These are phyloP conservation scores for Cydia splendana DNA, from an alignment of 1,140 invertebrate genomes.

Conservation along the genomic window DNA sequence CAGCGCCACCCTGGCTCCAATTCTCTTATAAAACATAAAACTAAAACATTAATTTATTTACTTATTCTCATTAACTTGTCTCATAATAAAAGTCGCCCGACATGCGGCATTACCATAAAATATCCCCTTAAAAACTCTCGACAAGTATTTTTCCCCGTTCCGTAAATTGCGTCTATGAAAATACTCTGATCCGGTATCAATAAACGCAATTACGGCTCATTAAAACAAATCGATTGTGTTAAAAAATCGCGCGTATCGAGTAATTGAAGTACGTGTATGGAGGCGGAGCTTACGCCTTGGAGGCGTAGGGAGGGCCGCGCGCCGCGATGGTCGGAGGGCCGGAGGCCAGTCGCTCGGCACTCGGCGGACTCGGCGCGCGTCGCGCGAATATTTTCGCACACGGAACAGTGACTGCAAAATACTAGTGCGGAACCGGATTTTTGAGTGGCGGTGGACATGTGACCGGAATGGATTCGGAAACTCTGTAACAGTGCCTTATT, in stretches of 20 bases:
- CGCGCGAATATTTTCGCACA: constrained; percentile 46
- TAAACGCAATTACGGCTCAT: constrained; percentile 69
- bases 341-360: constrained; percentile 68
- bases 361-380: constrained; percentile 66
- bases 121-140: constrained; percentile 18
- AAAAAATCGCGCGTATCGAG: constrained; percentile 60
- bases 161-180: constrained; percentile 14
- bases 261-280: constrained; percentile 54
- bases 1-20: background rate
- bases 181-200: constrained; percentile 49
- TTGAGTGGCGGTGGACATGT: background rate
- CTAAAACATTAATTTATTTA: background rate
- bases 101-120: background rate
- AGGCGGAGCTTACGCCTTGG: constrained; percentile 61
- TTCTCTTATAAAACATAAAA: constrained; percentile 3
- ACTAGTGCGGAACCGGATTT: background rate
- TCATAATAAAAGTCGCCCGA: background rate
- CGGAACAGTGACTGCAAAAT: constrained; percentile 30
- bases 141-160: constrained; percentile 13
- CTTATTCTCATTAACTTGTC: constrained; percentile 18
- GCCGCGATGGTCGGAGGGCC: constrained; percentile 54
- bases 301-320: constrained; percentile 69
- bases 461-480: background rate
- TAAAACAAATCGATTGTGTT: constrained; percentile 62
- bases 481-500: background rate